Conservation (phyloP, 2,888 invertebrate species). For the Hecatera dysodea region DNA sequence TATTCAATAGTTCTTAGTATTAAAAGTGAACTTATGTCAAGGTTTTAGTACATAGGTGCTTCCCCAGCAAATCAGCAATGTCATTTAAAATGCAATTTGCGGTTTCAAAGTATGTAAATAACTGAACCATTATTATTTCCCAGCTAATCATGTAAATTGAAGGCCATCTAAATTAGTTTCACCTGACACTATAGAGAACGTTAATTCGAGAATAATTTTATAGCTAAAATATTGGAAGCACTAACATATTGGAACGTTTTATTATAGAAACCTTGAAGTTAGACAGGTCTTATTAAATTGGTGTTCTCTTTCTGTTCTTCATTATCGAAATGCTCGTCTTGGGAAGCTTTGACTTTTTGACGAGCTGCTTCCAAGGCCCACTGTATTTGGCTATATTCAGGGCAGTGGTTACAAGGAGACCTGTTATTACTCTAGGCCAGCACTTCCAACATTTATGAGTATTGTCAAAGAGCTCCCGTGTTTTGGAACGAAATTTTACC, state of each 20-base stretch:
- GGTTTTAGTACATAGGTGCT: constrained; percentile 11
- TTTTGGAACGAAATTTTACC: not conserved
- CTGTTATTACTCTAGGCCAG: too few species aligned
- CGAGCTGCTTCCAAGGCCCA: too few species aligned
- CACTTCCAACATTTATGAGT: not conserved
- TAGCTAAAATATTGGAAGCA: not conserved
- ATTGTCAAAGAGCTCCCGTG: not conserved
- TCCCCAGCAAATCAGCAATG: constrained; percentile 22
- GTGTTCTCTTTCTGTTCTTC: too few species aligned
- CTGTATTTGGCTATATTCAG: too few species aligned
- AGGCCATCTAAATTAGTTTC: constrained; percentile 49
- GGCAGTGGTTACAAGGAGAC: not conserved
- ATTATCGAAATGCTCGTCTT: too few species aligned
- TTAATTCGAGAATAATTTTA: constrained; percentile 1
- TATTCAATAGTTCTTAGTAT: constrained; percentile 4
- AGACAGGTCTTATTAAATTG: not conserved
- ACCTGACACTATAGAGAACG: not conserved
- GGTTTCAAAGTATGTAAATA: constrained; percentile 30
- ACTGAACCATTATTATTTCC: constrained; percentile 24
- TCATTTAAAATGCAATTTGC: constrained; percentile 50
- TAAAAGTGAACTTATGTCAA: constrained; percentile 33
- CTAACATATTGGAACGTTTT: not conserved
- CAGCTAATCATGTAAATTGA: constrained; percentile 38
- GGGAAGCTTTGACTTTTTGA: too few species aligned
- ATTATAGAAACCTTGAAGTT: not conserved